Percentiles rank a stretch among this genome's conserved stretches.
Conservation (phyloP, 1,140 invertebrate genomes). For the Trichonephila inaurata region DNA sequence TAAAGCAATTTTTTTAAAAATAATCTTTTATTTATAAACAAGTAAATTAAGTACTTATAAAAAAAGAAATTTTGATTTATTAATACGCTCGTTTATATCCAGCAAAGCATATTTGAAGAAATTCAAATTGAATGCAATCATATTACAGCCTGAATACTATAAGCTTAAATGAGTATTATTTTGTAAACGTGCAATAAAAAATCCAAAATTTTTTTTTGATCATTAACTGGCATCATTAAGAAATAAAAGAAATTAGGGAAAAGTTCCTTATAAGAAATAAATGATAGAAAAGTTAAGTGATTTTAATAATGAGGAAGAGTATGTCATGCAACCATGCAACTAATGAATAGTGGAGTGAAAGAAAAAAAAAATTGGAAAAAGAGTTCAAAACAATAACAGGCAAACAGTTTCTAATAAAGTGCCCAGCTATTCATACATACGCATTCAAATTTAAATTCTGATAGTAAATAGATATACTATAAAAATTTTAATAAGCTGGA, state of each 20-base stretch:
- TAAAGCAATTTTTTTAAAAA: too few relatives aligned
- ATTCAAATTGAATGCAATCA: too few relatives aligned
- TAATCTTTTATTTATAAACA: too few relatives aligned
- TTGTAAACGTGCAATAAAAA: too few relatives aligned
- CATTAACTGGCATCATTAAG: constrained; percentile 39
- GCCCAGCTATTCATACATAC: constrained; percentile 73
- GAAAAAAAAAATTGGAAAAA: constrained; percentile 53
- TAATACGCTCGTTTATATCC: too few relatives aligned
- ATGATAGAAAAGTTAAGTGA: constrained; percentile 22
- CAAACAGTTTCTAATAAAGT: constrained; percentile 62
- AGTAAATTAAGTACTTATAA: too few relatives aligned
- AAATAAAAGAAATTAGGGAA: neutral
- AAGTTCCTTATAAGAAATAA: neutral
- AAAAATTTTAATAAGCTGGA: neutral
- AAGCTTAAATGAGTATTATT: too few relatives aligned
- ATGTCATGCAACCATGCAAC: constrained; percentile 68
- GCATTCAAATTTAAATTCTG: constrained; percentile 53
- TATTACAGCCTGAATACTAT: too few relatives aligned
- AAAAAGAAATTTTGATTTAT: too few relatives aligned
- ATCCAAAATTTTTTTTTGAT: too few relatives aligned
- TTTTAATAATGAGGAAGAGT: constrained; percentile 24
- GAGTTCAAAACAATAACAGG: constrained; percentile 69
- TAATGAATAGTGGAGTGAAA: constrained; percentile 57
- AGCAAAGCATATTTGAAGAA: too few relatives aligned
- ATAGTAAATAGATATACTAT: neutral